Conservation (phyloP, 1,140 invertebrate genomes). For the Neotoxoptera formosana region DNA sequence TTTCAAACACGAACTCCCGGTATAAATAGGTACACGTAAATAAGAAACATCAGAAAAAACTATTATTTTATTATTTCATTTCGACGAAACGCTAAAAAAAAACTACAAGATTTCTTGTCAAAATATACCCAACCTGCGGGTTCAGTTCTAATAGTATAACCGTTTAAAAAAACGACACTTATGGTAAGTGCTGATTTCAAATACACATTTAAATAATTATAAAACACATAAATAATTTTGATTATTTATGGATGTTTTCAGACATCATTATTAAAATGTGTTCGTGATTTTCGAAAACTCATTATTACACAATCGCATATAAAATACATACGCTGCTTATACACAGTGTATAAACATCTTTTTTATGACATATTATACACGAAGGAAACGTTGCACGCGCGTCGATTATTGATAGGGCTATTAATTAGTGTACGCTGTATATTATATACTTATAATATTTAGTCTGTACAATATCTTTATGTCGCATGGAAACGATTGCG, state of each 20-base stretch:
- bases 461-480: neutral
- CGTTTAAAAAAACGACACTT: neutral
- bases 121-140: neutral
- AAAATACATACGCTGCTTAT: neutral
- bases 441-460: neutral
- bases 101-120: neutral
- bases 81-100: neutral
- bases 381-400: neutral
- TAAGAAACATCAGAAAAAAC: neutral
- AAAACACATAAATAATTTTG: neutral
- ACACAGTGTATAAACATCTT: neutral
- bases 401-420: neutral
- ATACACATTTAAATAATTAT: neutral
- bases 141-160: neutral
- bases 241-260: neutral
- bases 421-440: neutral
- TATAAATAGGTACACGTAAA: no score
- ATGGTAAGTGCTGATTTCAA: neutral
- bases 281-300: neutral
- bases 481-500: neutral
- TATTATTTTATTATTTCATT: neutral
- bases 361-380: neutral
- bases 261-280: neutral
- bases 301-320: neutral
- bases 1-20: no score